A percentile compares a stretch with the other conserved stretches of the same genome.
Conservation (phyloP, 1,140 invertebrate genomes). For the Eueides isabella region DNA sequence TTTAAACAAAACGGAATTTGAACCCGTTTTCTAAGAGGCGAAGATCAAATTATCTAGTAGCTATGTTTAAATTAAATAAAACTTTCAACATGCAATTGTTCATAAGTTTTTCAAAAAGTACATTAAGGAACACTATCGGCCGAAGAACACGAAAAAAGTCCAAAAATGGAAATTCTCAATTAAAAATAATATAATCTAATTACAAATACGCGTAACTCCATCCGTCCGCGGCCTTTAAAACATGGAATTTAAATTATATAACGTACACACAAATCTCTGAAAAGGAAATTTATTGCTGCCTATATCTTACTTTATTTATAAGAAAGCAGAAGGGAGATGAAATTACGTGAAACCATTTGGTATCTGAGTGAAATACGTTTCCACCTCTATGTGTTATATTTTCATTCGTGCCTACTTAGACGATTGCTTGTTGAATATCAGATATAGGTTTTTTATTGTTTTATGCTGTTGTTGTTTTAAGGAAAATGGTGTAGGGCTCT, state of each 20-base stretch:
- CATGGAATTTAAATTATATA: slow-evolving; percentile 74
- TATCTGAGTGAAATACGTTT: slow-evolving; percentile 74
- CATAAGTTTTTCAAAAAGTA: too few species aligned
- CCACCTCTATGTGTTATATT: slow-evolving; percentile 52
- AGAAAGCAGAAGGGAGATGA: slow-evolving; percentile 76
- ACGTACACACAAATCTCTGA: slow-evolving; percentile 65
- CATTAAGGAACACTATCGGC: too few species aligned
- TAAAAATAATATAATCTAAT: not conserved
- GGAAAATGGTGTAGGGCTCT: not conserved
- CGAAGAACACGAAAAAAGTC: not conserved
- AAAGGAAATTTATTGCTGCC: slow-evolving; percentile 74
- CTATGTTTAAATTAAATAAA: too few species aligned
- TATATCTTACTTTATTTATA: slow-evolving; percentile 80
- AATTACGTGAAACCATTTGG: slow-evolving; percentile 80
- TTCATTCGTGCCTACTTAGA: slow-evolving; percentile 53
- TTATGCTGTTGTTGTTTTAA: slow-evolving; percentile 15
- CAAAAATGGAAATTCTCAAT: too few species aligned
- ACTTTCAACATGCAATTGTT: too few species aligned
- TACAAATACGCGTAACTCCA: not conserved
- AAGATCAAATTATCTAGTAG: too few species aligned
- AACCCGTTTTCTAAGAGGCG: too few species aligned
- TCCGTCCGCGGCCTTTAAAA: slow-evolving; percentile 50
- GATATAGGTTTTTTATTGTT: slow-evolving; percentile 27
- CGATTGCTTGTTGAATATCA: slow-evolving; percentile 45
- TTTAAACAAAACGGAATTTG: too few species aligned